These are phyloP conservation scores for Aviceda subcristata DNA, from an alignment of 2,113 vertebrate genomes.

Conservation along the genomic window DNA sequence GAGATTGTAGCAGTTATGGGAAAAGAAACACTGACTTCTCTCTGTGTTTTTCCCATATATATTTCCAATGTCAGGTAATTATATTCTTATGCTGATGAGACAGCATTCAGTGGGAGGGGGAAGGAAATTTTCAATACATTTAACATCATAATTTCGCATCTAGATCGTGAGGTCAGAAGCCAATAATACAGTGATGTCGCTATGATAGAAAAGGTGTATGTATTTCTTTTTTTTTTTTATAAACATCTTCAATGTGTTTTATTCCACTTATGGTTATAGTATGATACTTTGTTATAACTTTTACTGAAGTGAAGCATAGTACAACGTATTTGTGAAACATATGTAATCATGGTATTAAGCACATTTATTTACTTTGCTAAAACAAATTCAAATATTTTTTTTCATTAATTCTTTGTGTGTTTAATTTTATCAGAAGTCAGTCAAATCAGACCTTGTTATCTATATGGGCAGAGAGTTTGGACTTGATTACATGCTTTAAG, in stretches of 20 bases:
- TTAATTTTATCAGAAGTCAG: neutral
- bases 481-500: neutral
- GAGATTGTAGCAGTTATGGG: neutral
- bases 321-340: neutral
- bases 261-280: neutral
- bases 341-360: neutral
- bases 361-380: neutral
- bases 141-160: neutral
- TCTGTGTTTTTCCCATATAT: neutral
- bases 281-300: neutral
- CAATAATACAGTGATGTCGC: neutral
- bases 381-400: neutral
- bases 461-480: neutral
- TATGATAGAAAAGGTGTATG: neutral
- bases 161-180: neutral
- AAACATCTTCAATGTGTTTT: neutral
- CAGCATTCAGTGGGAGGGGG: neutral
- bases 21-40: neutral
- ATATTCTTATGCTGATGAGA: neutral
- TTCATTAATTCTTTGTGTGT: neutral
- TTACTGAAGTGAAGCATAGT: neutral
- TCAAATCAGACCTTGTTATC: neutral
- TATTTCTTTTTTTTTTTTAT: neutral
- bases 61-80: neutral
- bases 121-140: neutral